These are phyloP conservation scores for Phataginus tetradactyla DNA, from an alignment of 2,797 vertebrate species.

Conservation along the genomic window DNA sequence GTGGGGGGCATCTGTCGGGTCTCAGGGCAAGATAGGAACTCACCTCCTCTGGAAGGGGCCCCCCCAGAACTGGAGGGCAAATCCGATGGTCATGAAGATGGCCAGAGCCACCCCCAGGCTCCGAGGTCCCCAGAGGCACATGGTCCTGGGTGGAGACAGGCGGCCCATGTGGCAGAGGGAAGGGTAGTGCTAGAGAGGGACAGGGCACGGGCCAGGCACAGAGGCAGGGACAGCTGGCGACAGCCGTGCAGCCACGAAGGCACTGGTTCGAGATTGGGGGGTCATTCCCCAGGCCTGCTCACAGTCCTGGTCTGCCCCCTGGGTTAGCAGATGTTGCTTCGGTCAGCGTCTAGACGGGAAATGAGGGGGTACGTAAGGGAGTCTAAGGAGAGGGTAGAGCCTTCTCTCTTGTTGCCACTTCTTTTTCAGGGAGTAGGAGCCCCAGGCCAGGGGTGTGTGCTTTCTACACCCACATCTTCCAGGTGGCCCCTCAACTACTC, in stretches of 20 bases:
- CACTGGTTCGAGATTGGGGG: conserved; percentile 53
- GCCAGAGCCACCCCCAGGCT: conserved; percentile 86
- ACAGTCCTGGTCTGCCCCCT: conserved; percentile 68
- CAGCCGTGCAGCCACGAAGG: conserved; percentile 27
- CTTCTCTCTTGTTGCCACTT: not conserved
- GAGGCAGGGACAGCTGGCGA: conserved; percentile 53
- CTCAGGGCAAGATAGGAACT: conserved; percentile 51
- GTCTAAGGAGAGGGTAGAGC: conserved; percentile 54
- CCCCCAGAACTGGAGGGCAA: conserved; percentile 92
- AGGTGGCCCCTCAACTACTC: not conserved
- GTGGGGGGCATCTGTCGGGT: not conserved
- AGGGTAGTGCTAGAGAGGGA: not conserved
- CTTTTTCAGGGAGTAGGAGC: not conserved
- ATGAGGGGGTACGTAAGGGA: conserved; percentile 64
- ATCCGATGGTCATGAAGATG: conserved; percentile 90
- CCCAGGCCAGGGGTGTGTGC: not conserved
- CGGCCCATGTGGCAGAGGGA: conserved; percentile 55
- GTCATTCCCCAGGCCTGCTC: conserved; percentile 65
- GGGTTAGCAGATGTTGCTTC: conserved; percentile 80
- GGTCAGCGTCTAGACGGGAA: conserved; percentile 83
- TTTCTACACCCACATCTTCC: not conserved
- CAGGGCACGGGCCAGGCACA: conserved; percentile 46
- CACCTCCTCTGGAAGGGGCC: conserved; percentile 92
- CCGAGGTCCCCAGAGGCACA: conserved; percentile 76
- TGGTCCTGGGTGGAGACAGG: conserved; percentile 67